These are phyloP conservation scores for Batillaria attramentaria DNA, from an alignment of 1,140 invertebrate genomes.

Conservation along the genomic window DNA sequence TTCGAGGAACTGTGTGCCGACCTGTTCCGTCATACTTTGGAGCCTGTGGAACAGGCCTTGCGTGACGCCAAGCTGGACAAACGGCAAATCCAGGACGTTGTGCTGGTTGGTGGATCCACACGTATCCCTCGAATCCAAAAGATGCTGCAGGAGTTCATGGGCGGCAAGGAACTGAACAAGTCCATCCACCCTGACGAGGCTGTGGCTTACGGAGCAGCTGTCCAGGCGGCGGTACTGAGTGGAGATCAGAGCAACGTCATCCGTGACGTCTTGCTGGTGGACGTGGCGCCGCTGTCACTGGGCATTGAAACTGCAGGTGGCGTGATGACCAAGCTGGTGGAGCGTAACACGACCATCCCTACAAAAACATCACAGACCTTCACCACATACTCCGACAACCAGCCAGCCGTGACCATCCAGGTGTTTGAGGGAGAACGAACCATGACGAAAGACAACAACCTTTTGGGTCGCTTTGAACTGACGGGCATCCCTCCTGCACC, in stretches of 20 bases:
- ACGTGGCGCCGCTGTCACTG: conserved; percentile 68
- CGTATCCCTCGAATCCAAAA: conserved; percentile 90
- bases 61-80: conserved; percentile 69
- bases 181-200: conserved; percentile 71
- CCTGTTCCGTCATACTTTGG: conserved; percentile 87
- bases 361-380: conserved; percentile 64
- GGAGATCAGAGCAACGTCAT: conserved; percentile 59
- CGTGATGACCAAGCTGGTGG: conserved; percentile 75
- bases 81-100: conserved; percentile 75
- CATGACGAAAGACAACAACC: conserved; percentile 86
- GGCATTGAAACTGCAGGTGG: conserved; percentile 77
- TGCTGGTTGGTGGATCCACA: conserved; percentile 78
- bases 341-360: conserved; percentile 73
- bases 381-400: conserved; percentile 74
- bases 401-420: conserved; percentile 80
- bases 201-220: conserved; percentile 75
- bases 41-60: conserved; percentile 87
- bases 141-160: conserved; percentile 86
- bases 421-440: conserved; percentile 89
- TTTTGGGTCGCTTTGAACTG: conserved; percentile 93
- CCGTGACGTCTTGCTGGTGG: conserved; percentile 67
- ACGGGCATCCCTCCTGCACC: conserved; percentile 93
- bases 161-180: conserved; percentile 64
- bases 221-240: conserved; percentile 73
- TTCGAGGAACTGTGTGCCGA: conserved; percentile 84